Evolutionary conservation across 2,888 invertebrate species (phyloP).

Genomic region (Ditula angustiorana): DNA sequence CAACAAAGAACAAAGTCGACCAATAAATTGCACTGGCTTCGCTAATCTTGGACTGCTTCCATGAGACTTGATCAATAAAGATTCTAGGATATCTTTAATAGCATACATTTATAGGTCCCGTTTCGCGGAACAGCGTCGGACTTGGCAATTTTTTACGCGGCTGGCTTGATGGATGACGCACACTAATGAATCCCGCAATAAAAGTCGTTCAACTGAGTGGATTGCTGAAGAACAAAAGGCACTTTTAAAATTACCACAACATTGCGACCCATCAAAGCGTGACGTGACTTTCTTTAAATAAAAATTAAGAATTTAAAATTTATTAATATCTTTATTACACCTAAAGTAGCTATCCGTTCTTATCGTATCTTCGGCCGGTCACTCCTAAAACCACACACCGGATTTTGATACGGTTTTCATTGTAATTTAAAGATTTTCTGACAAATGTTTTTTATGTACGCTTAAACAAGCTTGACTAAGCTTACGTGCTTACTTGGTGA

Average conservation of each 20-base stretch:
- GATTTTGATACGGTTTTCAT: too few species aligned
- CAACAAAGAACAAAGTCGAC: background rate
- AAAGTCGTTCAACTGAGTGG: conserved; percentile 1
- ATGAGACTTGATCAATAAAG: background rate
- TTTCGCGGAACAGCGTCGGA: background rate
- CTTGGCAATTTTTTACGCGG: background rate
- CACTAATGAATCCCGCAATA: background rate
- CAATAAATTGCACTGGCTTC: background rate
- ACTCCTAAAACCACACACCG: too few species aligned
- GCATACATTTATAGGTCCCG: background rate
- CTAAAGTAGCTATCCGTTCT: too few species aligned
- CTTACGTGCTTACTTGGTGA: too few species aligned
- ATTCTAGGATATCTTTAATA: background rate
- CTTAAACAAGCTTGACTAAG: too few species aligned
- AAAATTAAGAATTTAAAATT: background rate
- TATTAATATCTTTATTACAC: background rate
- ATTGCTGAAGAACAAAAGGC: conserved; percentile 5
- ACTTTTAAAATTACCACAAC: background rate
- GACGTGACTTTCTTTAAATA: background rate
- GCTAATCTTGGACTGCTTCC: background rate
- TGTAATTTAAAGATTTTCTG: too few species aligned
- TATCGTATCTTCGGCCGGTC: too few species aligned
- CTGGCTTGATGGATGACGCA: background rate
- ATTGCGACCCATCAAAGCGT: background rate
- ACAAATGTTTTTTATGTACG: too few species aligned